Evolutionary conservation across 2,113 vertebrate genomes (phyloP).

Genomic region (Microcebus murinus): DNA sequence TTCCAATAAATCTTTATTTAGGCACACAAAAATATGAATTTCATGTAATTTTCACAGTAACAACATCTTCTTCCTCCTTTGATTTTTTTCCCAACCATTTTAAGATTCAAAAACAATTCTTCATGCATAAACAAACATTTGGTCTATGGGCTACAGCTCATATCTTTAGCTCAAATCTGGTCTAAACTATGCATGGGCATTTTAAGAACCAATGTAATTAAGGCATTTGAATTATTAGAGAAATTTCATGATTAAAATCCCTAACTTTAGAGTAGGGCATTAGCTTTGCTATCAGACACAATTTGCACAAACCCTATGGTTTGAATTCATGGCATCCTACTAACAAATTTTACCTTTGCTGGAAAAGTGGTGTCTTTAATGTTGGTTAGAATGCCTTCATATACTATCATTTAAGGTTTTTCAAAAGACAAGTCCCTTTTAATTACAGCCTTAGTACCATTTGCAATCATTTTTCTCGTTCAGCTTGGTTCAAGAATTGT

Average conservation of each 20-base stretch:
- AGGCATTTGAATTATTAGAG: neutral
- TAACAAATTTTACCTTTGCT: constrained; percentile 46
- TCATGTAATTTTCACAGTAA: neutral
- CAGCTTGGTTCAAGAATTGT: constrained; percentile 29
- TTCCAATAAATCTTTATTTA: constrained; percentile 36
- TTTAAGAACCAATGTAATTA: constrained; percentile 36
- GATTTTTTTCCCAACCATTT: neutral
- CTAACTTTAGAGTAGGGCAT: neutral
- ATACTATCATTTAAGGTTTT: constrained; percentile 31
- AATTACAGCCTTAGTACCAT: constrained; percentile 24
- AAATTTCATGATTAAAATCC: constrained; percentile 27
- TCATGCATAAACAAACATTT: constrained; percentile 9
- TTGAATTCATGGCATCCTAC: constrained; percentile 7
- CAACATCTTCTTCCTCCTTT: neutral
- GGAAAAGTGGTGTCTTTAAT: constrained; percentile 47
- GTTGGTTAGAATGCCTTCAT: constrained; percentile 26
- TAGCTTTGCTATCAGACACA: neutral
- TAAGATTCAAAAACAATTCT: constrained; percentile 42
- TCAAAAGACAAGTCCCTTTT: constrained; percentile 11
- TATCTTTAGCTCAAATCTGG: neutral
- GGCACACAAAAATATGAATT: neutral
- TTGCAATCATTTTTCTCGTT: constrained; percentile 25
- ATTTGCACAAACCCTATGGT: neutral
- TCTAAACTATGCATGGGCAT: neutral
- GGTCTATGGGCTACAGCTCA: neutral